phyloP scores from a whole-genome alignment of 1,140 invertebrate genomes.

The Wasmannia auropunctata region DNA sequence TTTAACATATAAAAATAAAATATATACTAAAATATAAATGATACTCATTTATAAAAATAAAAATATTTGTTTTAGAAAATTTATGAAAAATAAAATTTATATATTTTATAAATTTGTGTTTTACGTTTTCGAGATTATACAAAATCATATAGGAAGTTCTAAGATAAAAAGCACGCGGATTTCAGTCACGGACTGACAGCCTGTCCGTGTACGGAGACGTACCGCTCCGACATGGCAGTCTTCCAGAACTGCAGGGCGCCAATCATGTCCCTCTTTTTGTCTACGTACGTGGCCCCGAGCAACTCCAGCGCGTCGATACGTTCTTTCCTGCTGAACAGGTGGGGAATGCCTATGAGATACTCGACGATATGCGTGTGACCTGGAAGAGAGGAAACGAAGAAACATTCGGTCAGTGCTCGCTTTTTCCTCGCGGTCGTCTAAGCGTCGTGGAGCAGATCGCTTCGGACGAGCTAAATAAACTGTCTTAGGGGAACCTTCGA shows the following conservation, averaged over 20 bases:
- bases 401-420: constrained; percentile 24
- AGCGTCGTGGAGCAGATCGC: constrained; percentile 33
- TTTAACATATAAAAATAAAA: background rate
- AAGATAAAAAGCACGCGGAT: background rate
- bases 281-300: constrained; percentile 98
- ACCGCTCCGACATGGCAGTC: constrained; percentile 94
- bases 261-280: constrained; percentile 97
- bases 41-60: no score
- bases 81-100: background rate
- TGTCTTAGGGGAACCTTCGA: constrained; percentile 67
- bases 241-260: constrained; percentile 95
- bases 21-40: no score
- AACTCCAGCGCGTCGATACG: constrained; percentile 96
- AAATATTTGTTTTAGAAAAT: background rate
- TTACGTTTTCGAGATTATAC: background rate
- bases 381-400: constrained; percentile 66
- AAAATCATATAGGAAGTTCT: background rate
- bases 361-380: constrained; percentile 97
- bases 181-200: background rate
- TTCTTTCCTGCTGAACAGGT: constrained; percentile 91
- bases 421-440: background rate
- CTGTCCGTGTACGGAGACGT: background rate
- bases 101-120: background rate
- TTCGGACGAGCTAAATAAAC: constrained; percentile 58
- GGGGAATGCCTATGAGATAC: constrained; percentile 90